Evolutionary conservation across 1,140 invertebrate species (phyloP), one percentile per base, ranked within the genome.

Genomic region (Aphidius gifuensis): DNA sequence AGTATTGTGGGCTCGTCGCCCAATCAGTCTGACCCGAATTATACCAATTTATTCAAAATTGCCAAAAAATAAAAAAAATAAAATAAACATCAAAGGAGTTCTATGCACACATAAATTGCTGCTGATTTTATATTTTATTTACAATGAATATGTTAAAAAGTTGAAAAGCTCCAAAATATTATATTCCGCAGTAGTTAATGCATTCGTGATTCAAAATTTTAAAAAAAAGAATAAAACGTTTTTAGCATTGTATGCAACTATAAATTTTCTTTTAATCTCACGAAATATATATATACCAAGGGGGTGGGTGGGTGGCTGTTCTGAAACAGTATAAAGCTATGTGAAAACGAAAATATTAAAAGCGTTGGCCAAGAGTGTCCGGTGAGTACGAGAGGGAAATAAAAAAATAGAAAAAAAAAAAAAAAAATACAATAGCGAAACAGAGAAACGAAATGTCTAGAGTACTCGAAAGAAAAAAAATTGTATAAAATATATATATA

Each of bases 261-360:
- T 74, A 75, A 74, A 75, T 75, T 75, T 74, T 72, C 72, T 74
- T 75, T 75, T 75, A 76, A 76, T 75, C 74, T 76, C 66, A 61
- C 67, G 64, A 43, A 66, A 64, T 64, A 16, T 16, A 16, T 16
- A 16, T 16, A 62, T 66, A 51, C 46, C 48, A 59, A 8, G 51
- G 45, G 16, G 32, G 50, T 21, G 49, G 11, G 40, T 16, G 21
- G 50, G 11, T 11, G 53, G 38, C 23, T 32, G 8, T 39, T 53
- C 38, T 32, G 23, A 32, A 32, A 2, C 16, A 53, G 40, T 45
- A 49, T 51, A 44, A 43, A 61, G 32, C 21, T 8, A 45, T 46
- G 21, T 9, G 46, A 58, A 66, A 72, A 64, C 50, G 61, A 72
- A 72, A 70, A 73, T 74, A 73, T 72, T 71, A 67, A 70, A 72